Evolutionary conservation across 2,113 vertebrate species (phyloP).

Genomic region (Xenopus borealis): DNA sequence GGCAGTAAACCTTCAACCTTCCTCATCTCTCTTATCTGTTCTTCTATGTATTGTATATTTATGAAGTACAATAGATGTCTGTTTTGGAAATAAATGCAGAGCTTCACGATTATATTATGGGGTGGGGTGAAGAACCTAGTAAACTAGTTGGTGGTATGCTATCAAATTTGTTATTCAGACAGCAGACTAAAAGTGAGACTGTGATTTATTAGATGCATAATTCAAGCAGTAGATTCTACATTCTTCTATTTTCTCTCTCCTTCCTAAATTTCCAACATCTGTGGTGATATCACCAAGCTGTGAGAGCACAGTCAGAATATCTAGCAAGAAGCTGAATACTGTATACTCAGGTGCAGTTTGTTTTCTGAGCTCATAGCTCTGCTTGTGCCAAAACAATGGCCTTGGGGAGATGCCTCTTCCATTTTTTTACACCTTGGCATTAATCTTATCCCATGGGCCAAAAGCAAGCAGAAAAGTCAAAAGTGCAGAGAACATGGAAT

Average conservation of each 20-base stretch:
- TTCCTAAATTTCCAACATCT: constrained; percentile 49
- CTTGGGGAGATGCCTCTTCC: constrained; percentile 55
- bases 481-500: constrained; percentile 57
- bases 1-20: no score
- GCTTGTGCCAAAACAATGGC: constrained; percentile 60
- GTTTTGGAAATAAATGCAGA: no score
- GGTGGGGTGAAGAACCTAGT: no score
- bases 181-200: neutral
- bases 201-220: neutral
- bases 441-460: constrained; percentile 60
- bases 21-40: no score
- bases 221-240: neutral
- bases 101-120: no score
- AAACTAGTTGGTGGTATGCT: no score
- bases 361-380: constrained; percentile 63
- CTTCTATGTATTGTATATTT: no score
- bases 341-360: constrained; percentile 62
- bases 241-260: constrained; percentile 11
- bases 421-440: constrained; percentile 60
- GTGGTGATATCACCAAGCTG: constrained; percentile 48
- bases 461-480: constrained; percentile 55
- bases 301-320: constrained; percentile 41
- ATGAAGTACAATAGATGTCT: no score
- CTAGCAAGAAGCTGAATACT: constrained; percentile 53
- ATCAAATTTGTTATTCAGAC: no score